Base-by-base conservation (phyloP, 2,888 invertebrate species). In the Apotomis capreana region DNA sequence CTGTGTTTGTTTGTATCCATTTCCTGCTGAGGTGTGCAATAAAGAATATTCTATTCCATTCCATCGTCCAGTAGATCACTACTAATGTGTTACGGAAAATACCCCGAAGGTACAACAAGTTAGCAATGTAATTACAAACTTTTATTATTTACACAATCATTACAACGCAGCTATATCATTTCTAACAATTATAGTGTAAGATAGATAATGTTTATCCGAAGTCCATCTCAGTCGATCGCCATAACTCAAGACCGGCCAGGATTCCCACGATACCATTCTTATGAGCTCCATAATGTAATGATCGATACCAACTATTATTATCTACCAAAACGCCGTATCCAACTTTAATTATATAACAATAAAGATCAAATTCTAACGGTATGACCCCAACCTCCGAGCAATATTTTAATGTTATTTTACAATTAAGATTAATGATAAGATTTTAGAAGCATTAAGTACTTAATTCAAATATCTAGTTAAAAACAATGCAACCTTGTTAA, bases 371-470 rank as follows among this genome's bases (percentile, higher is more conserved):
- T 83, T 88, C 64, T 76, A 82, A 80, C 77, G 79, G 79, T 75
- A 77, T 77, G 75, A 78, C 74, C 76, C 75, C 78, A 81, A 85
- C 81, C 85, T 87, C 83, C 79, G 78, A 84, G 88, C 88, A 87
- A 91, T 91, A 92, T 91, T 91, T 92, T 92, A 92, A 92, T 91
- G 90, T 91, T 90, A 92, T 91, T 91, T 91, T 80, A 87, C 92
- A 92, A 93, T 93, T 92, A 92, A 92, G 92, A 93, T 93, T 91
- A 90, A 92, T 92, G 92, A 93, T 93, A 92, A 92, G 87, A 87
- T 86, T 90, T 87, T 87, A 87, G 88, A 88, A 86, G 86, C 83
- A 89, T 85, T 91, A 91, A 92, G 92, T 91, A 90, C 91, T 92
- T 91, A 92, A 91, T 92, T 87, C 90, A 89, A 91, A 90, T 88